Evolutionary conservation across 2,113 vertebrate genomes (phyloP).

Genomic region (Rattus rattus): DNA sequence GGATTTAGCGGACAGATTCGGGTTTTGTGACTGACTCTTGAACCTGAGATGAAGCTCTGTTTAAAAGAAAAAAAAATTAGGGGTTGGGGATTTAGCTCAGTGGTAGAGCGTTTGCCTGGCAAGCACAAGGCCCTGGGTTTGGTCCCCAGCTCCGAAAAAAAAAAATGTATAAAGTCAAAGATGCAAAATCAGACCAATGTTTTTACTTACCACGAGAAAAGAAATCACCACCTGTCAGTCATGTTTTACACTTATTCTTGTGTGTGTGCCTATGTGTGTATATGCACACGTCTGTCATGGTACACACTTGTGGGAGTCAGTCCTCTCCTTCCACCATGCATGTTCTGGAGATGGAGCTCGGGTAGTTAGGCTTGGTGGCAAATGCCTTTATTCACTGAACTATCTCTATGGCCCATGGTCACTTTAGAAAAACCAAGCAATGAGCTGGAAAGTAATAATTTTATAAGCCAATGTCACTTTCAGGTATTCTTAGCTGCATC

Average conservation of each 20-base stretch:
- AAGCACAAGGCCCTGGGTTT: no score
- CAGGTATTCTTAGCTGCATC: neutral
- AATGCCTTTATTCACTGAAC: neutral
- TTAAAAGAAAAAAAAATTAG: neutral
- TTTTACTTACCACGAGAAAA: constrained; percentile 54
- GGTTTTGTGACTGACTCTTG: neutral
- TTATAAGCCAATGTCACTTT: neutral
- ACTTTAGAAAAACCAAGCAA: constrained; percentile 2
- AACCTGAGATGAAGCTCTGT: neutral
- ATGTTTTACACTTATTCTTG: neutral
- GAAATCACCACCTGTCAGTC: neutral
- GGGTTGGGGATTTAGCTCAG: no score
- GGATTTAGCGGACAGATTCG: neutral
- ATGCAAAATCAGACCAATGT: neutral
- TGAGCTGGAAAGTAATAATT: neutral
- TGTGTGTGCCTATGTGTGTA: neutral
- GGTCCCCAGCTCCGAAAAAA: no score
- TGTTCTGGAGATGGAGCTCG: neutral
- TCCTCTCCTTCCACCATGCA: neutral
- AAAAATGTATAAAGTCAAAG: neutral
- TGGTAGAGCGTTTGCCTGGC: no score
- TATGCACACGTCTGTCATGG: neutral
- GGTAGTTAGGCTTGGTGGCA: neutral
- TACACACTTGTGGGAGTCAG: neutral
- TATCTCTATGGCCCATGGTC: neutral